Evolutionary conservation across 2,888 invertebrate genomes (phyloP).

Genomic region (Oligia strigilis): DNA sequence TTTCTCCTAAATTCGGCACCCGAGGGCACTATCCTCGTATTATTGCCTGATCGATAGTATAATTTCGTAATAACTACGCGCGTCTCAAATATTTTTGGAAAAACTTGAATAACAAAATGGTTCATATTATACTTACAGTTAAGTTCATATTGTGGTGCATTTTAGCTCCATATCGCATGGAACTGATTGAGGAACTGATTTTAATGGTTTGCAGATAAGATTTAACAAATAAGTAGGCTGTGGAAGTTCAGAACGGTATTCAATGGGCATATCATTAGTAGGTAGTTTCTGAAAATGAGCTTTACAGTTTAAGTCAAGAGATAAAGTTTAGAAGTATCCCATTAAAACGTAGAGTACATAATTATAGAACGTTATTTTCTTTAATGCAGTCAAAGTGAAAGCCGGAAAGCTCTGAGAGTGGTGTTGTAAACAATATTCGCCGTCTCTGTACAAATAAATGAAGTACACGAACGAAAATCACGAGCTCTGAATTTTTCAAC

Average conservation of each 20-base stretch:
- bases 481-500: slow-evolving; percentile 89
- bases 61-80: slow-evolving; percentile 86
- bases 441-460: slow-evolving; percentile 84
- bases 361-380: slow-evolving; percentile 61
- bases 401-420: slow-evolving; percentile 75
- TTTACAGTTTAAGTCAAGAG: not conserved
- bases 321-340: slow-evolving; percentile 27
- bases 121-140: slow-evolving; percentile 47
- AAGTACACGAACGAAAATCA: slow-evolving; percentile 88
- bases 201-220: slow-evolving; percentile 42
- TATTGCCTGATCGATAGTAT: slow-evolving; percentile 88
- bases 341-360: slow-evolving; percentile 23
- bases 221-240: slow-evolving; percentile 31
- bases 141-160: slow-evolving; percentile 40
- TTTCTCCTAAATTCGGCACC: slow-evolving; percentile 89
- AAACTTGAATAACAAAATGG: slow-evolving; percentile 66
- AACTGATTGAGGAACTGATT: no score
- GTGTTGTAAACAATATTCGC: slow-evolving; percentile 83
- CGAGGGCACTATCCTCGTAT: slow-evolving; percentile 84
- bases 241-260: slow-evolving; percentile 21
- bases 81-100: slow-evolving; percentile 78
- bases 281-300: not conserved
- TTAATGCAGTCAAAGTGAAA: slow-evolving; percentile 75
- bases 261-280: slow-evolving; percentile 1
- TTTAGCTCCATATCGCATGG: slow-evolving; percentile 37